Evolutionary conservation across 2,113 vertebrate genomes (phyloP).

Genomic region (Butorides virescens): DNA sequence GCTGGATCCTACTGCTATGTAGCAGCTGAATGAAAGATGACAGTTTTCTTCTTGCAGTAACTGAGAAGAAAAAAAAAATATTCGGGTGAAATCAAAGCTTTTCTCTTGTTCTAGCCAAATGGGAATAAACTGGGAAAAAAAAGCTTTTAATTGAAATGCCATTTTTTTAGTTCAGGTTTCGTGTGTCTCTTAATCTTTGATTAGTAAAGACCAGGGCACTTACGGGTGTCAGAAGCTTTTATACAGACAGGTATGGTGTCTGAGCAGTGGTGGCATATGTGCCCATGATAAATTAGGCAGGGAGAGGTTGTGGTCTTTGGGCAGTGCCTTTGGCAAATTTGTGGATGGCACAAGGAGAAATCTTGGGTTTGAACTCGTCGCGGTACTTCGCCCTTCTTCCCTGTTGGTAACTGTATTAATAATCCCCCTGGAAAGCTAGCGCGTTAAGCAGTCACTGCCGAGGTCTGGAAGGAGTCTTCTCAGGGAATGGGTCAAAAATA

Average conservation of each 20-base stretch:
- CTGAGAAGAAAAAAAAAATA: background rate
- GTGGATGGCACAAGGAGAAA: background rate
- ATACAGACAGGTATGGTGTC: background rate
- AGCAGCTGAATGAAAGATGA: background rate
- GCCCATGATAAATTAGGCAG: background rate
- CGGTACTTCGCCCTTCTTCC: background rate
- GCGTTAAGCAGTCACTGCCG: background rate
- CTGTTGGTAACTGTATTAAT: background rate
- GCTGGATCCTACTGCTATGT: background rate
- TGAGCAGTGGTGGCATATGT: background rate
- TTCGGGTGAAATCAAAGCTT: background rate
- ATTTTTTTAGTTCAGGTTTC: background rate
- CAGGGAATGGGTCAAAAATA: background rate
- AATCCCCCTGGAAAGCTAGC: background rate
- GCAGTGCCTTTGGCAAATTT: background rate
- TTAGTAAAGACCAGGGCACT: background rate
- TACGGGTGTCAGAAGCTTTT: background rate
- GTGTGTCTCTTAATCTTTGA: accelerated
- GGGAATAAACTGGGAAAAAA: background rate
- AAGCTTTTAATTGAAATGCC: background rate
- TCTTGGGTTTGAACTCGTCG: background rate
- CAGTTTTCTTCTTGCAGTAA: background rate
- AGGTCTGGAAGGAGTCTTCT: background rate
- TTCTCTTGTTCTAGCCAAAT: background rate
- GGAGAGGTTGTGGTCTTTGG: background rate